A percentile compares a stretch with the other conserved stretches of the same genome.
phyloP scores from a whole-genome alignment of 2,797 vertebrate species.

The Takifugu rubripes region DNA sequence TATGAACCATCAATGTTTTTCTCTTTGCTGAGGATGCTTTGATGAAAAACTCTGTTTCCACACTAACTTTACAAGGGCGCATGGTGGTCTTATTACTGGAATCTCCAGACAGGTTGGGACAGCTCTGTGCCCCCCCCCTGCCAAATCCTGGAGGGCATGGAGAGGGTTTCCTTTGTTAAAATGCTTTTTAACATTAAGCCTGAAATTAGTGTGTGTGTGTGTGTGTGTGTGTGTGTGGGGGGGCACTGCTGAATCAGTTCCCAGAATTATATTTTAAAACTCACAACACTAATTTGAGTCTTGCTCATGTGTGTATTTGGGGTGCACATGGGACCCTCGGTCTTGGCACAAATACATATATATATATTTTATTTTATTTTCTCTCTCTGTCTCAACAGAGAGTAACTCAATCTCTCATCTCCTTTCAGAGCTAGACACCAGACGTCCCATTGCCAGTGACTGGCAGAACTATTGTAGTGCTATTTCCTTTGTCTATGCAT shows the following conservation, averaged over 20 bases:
- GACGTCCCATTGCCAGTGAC: slow-evolving; percentile 19
- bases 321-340: background rate
- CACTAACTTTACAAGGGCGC: background rate
- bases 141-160: slow-evolving; percentile 19
- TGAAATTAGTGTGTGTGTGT: background rate
- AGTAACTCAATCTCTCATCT: slow-evolving; percentile 44
- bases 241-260: background rate
- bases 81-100: background rate
- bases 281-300: background rate
- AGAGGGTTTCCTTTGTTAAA: slow-evolving; percentile 30
- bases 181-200: background rate
- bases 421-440: slow-evolving; percentile 22
- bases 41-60: slow-evolving; percentile 6
- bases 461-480: slow-evolving; percentile 7
- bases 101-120: slow-evolving; percentile 33
- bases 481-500: slow-evolving; percentile 11
- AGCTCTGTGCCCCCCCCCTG: slow-evolving; percentile 14
- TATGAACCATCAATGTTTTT: background rate
- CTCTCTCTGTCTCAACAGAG: slow-evolving; percentile 21
- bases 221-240: too few relatives aligned
- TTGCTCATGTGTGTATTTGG: slow-evolving; percentile 5
- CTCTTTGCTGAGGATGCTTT: background rate
- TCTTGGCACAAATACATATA: slow-evolving; percentile 9
- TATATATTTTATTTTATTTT: slow-evolving; percentile 1
- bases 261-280: background rate